Conservation (phyloP, 2,888 invertebrate species). For the Mycalesis mineus region DNA sequence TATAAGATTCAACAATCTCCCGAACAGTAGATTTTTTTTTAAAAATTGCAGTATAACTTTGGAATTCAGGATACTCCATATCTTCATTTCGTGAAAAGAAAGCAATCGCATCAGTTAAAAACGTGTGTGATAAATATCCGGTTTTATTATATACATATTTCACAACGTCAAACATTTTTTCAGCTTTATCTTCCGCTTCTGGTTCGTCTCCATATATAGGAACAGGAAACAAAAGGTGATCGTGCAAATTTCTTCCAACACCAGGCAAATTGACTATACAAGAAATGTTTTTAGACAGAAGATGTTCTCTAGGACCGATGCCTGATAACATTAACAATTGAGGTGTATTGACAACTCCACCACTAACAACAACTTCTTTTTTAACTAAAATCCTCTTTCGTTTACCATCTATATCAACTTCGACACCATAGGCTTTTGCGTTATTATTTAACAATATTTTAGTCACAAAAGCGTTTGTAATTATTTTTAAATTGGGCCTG, state of each 20-base stretch:
- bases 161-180: constrained; percentile 47
- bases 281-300: constrained; percentile 38
- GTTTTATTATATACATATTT: constrained; percentile 70
- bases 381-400: constrained; percentile 32
- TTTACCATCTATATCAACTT: constrained; percentile 42
- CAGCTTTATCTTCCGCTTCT: constrained; percentile 34
- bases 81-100: constrained; percentile 43
- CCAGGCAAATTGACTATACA: constrained; percentile 43
- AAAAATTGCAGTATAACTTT: constrained; percentile 40
- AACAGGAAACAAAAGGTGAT: constrained; percentile 48
- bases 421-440: constrained; percentile 36
- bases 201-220: constrained; percentile 49
- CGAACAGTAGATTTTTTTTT: constrained; percentile 5
- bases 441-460: constrained; percentile 57
- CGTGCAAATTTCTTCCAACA: constrained; percentile 46
- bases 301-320: constrained; percentile 41
- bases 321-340: constrained; percentile 48
- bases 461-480: constrained; percentile 67
- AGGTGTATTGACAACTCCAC: constrained; percentile 42
- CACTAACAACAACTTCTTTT: constrained; percentile 43
- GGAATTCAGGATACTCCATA: constrained; percentile 47
- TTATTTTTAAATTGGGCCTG: constrained; percentile 51
- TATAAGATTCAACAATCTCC: not conserved
- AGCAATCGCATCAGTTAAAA: constrained; percentile 74
- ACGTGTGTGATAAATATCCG: constrained; percentile 68